phyloP scores from a whole-genome alignment of 2,888 invertebrate genomes.

The Yponomeuta plumbellus region DNA sequence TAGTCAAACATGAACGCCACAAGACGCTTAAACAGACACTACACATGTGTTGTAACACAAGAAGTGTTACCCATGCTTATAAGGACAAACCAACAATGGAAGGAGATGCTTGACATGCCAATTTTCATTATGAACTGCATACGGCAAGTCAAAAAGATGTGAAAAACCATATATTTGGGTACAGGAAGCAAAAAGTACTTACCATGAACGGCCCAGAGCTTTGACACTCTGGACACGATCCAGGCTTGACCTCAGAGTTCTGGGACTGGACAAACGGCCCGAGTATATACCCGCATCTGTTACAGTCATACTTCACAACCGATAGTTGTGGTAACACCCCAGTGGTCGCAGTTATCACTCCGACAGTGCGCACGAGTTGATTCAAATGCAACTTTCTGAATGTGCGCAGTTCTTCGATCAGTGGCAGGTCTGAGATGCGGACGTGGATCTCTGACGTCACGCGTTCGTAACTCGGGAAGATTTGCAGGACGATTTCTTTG shows the following conservation, averaged over 20 bases:
- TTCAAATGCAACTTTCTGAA: conserved; percentile 94
- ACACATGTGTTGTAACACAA: too few species aligned
- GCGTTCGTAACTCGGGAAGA: conserved; percentile 97
- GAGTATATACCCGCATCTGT: conserved; percentile 94
- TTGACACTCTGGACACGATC: conserved; percentile 98
- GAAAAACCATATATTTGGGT: not conserved
- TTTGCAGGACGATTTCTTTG: conserved; percentile 93
- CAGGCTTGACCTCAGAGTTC: conserved; percentile 95
- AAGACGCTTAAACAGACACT: too few species aligned
- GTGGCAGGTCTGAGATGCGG: conserved; percentile 94
- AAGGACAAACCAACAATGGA: too few species aligned
- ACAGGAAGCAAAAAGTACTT: conserved; percentile 32
- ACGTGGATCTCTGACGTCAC: conserved; percentile 97
- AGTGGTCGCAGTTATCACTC: conserved; percentile 97
- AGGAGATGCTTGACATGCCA: too few species aligned
- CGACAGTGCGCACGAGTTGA: conserved; percentile 90
- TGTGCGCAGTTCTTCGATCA: conserved; percentile 96
- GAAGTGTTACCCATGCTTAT: too few species aligned
- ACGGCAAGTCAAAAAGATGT: too few species aligned
- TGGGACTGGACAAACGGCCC: conserved; percentile 98
- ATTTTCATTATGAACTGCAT: too few species aligned
- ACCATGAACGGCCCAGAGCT: conserved; percentile 95
- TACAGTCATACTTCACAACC: conserved; percentile 97
- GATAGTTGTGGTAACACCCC: conserved; percentile 97
- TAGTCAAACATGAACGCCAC: too few species aligned